Base-by-base conservation (phyloP, 2,888 invertebrate species). In the Acanthosepion pharaonis region DNA sequence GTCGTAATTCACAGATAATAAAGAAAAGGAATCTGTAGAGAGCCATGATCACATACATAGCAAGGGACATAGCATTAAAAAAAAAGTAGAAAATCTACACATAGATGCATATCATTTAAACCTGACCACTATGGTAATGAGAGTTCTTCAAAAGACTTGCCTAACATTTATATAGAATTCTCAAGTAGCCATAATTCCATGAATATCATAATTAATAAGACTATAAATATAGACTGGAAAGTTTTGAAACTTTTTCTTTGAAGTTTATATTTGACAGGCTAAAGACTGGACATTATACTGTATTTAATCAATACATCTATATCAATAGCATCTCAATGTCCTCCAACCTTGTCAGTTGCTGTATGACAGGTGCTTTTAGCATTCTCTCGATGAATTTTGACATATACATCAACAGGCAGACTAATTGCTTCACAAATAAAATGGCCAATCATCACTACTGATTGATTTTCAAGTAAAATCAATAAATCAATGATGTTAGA, bases 351-450 rank as follows among this genome's bases (percentile, higher is more conserved):
- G 78, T 78, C n/a, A 78, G 78, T 78, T 3, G 33, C n/a, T 33
- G n/a, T n/a, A n/a, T 33, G 78, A 78, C 78, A 78, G 78, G 33
- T 78, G 78, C 78, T 78, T 78, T 78, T 78, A 78, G 78, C 78
- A 78, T 78, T 78, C n/a, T 33, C 78, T 78, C 8, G n/a, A 78
- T n/a, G n/a, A 78, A 78, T 78, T 33, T 33, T 78, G 78, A 78
- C 78, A n/a, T 33, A n/a, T n/a, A 78, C 78, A 78, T 78, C 78
- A 78, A 78, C 78, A 33, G 78, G 33, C 78, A 78, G n/a, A n/a
- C 78, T 78, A 78, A 78, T 78, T 78, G n/a, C n/a, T 78, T 78
- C 78, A n/a, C n/a, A 78, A 78, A 78, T 78, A 78, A 78, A 78
- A 78, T 78, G 78, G 78, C 78, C n/a, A 78, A 78, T 78, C 78